These are phyloP conservation scores for Fabriciana adippe DNA, from an alignment of 2,888 invertebrate genomes.

Conservation along the genomic window DNA sequence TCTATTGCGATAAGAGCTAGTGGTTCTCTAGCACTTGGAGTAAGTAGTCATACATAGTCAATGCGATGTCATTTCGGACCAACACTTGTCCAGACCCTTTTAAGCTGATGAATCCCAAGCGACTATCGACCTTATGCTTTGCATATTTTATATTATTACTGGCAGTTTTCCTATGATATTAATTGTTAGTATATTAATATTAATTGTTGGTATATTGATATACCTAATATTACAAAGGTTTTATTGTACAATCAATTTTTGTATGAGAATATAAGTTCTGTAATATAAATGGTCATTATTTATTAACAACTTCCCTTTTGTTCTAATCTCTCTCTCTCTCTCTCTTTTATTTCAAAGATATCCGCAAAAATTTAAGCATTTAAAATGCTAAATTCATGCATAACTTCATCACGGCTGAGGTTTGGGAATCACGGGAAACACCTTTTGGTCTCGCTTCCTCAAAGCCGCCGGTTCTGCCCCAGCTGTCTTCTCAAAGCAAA, in stretches of 20 bases:
- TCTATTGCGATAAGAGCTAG: conserved; percentile 23
- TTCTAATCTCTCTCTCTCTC: too few relatives aligned
- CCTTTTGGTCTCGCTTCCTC: too few relatives aligned
- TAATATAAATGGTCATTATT: too few relatives aligned
- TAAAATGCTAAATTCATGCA: too few relatives aligned
- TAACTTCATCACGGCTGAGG: too few relatives aligned
- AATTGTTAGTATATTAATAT: conserved; percentile 13
- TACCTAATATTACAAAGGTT: neutral
- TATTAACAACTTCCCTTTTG: too few relatives aligned
- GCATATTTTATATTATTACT: conserved; percentile 25
- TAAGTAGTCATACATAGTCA: conserved; percentile 65
- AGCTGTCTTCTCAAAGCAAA: too few relatives aligned
- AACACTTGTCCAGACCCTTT: conserved; percentile 56
- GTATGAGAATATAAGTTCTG: neutral
- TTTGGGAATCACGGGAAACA: too few relatives aligned
- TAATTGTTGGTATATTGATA: conserved; percentile 15
- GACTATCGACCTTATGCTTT: conserved; percentile 44
- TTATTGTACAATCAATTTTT: neutral
- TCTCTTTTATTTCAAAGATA: too few relatives aligned
- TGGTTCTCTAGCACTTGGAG: conserved; percentile 22
- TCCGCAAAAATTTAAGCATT: too few relatives aligned
- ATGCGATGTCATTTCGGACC: conserved; percentile 51
- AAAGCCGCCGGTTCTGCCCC: too few relatives aligned
- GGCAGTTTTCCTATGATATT: conserved; percentile 18
- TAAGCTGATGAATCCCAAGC: conserved; percentile 56